Base-by-base conservation (phyloP, 2,113 vertebrate genomes). In the Craseonycteris thonglongyai region DNA sequence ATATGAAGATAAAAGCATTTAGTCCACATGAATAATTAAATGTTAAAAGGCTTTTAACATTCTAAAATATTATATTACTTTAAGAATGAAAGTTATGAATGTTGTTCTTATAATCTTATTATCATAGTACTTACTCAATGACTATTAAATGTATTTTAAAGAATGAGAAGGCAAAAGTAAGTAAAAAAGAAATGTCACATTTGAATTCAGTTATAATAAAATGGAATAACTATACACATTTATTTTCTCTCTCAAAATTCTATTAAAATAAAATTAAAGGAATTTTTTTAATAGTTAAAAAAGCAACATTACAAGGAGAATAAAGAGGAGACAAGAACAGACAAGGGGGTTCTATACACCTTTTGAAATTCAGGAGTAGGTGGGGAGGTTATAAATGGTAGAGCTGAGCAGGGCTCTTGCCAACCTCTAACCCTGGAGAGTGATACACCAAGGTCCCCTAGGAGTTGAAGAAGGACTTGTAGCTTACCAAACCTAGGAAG, bases 111-210 rank as follows among this genome's bases (percentile, higher is more conserved):
- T 80, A 91, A 90, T 89, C 94, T 96, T 91, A 96, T 87, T 91
- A 90, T 93, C 87, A 94, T 59, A 54, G 69, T 33, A 91, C 90
- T 96, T 84, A 95, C 49, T 95, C 83, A 90, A 33, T 93, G 80
- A 83, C 92, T 96, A 84, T 94, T 96, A 95, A 97, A 95, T 91
- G 69, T 89, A 30, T 83, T 71, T 93, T 68, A 75, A 82, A 91
- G 54, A 88, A 61, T 80, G 79, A 92, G 92, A 95, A 93, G 75
- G 83, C 21, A 68, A 97, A 95, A 94, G 84, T 89, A 96, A 88
- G 93, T 87, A 90, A 92, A 87, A 95, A 91, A 95, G 93, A 95
- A 96, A 90, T 97, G 90, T 96, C 83, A 92, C 68, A 71, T 84
- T 68, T 93, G 75, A 96, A 65, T 90, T 93, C 40, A 87, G 75